Evolutionary conservation across 2,888 invertebrate genomes (phyloP), one percentile per base, ranked within the genome.

Genomic region (Synanthedon myopaeformis): DNA sequence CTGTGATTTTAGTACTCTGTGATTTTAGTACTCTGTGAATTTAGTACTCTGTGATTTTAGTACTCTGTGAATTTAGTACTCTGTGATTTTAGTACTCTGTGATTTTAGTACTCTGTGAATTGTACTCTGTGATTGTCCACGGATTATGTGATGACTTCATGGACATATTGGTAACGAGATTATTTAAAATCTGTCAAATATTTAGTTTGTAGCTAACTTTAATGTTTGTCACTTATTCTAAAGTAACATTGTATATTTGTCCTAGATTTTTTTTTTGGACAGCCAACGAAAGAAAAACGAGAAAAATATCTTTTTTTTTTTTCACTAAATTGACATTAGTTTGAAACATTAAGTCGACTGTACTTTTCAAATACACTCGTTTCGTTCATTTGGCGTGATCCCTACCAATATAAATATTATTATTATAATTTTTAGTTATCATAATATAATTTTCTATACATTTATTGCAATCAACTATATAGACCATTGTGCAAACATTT

Each of bases 401-500:
- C 58, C 62, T 64, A 63, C 59, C 35, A 41, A 52, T 53, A 45
- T 45, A 45, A 6, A 45, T 45, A 45, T 45, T 13, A 45, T n/a
- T 45, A 5, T 45, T n/a, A n/a, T n/a, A n/a, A 45, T 6, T 45
- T 45, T 35, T n/a, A 35, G 35, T 35, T 3, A 35, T 35, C 35
- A 49, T 53, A 23, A 23, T 23, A 55, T 53, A 55, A 53, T 55
- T 57, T 49, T 55, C 55, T 57, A 55, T 57, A 57, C 53, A 53
- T 53, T 49, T 55, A 63, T 69, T 62, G 66, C 64, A 35, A 58
- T 55, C 60, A 60, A 56, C 63, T 64, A 23, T 64, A 23, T 23
- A 67, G 54, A 49, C 55, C 62, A 64, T 68, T 67, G 71, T 72
- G 72, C 71, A 69, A 67, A 50, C 57, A 58, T 57, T 55, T 57